Percentiles rank a stretch among this genome's conserved stretches.
phyloP scores from a whole-genome alignment of 2,113 vertebrate genomes.

The Mirounga angustirostris region DNA sequence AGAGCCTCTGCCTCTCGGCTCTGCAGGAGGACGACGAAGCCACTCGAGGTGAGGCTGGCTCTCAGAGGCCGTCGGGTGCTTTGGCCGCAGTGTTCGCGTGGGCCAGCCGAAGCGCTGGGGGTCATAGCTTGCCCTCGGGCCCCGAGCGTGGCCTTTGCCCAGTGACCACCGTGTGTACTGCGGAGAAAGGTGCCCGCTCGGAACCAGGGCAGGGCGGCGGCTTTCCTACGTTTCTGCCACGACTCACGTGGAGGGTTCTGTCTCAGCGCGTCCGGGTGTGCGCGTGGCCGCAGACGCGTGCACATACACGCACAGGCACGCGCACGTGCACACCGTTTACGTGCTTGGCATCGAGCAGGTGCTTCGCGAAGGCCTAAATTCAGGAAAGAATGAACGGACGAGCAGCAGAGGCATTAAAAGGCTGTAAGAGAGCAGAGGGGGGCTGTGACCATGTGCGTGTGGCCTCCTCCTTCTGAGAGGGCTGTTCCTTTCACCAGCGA shows the following conservation, averaged over 20 bases:
- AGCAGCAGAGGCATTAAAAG: rapidly evolving
- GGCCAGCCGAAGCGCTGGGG: rapidly evolving
- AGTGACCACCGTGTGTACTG: rapidly evolving
- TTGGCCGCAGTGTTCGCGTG: rapidly evolving
- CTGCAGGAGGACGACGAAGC: neutral
- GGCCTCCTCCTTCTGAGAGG: rapidly evolving
- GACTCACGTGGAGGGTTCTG: rapidly evolving
- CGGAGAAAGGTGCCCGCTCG: rapidly evolving
- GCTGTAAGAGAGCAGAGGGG: neutral
- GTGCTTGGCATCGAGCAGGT: rapidly evolving
- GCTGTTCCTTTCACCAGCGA: rapidly evolving
- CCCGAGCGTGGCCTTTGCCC: neutral
- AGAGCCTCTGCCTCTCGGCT: conserved; percentile 83
- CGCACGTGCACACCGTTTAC: rapidly evolving
- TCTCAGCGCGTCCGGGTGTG: rapidly evolving
- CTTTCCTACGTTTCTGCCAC: neutral
- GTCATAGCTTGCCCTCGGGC: rapidly evolving
- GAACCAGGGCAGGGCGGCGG: rapidly evolving
- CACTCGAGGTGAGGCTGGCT: conserved; percentile 76
- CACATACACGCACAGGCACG: rapidly evolving
- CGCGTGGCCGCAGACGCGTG: rapidly evolving
- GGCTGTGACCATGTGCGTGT: rapidly evolving
- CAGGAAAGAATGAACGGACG: rapidly evolving
- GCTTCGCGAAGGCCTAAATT: rapidly evolving
- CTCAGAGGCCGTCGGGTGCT: rapidly evolving